These are phyloP conservation scores for Vesta saturnalis DNA, from an alignment of 2,888 invertebrate genomes.

Conservation along the genomic window DNA sequence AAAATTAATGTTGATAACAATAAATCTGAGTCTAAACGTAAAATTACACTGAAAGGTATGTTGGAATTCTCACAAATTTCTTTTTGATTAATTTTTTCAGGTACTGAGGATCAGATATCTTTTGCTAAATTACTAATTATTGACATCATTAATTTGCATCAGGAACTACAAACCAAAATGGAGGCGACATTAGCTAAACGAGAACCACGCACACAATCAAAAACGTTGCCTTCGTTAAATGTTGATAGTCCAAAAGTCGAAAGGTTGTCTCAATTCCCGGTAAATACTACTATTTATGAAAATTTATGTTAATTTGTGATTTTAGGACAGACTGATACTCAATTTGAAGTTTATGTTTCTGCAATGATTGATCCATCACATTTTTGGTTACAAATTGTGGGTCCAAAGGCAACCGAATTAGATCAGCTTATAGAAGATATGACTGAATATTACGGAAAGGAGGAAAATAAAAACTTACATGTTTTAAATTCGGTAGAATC, in stretches of 20 bases:
- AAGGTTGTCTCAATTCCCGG: conserved; percentile 54
- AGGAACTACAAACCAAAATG: conserved; percentile 59
- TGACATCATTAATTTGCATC: conserved; percentile 71
- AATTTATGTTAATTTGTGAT: conserved; percentile 9
- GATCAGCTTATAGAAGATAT: conserved; percentile 83
- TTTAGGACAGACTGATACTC: conserved; percentile 64
- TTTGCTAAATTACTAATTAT: conserved; percentile 77
- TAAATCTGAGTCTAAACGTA: conserved; percentile 43
- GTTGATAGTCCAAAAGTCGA: conserved; percentile 54
- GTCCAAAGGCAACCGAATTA: conserved; percentile 75
- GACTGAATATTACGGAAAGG: conserved; percentile 80
- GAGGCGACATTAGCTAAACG: conserved; percentile 64
- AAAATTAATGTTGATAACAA: conserved; percentile 69
- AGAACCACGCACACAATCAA: conserved; percentile 63
- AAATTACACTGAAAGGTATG: conserved; percentile 55
- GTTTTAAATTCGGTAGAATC: conserved; percentile 64
- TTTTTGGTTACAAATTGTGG: conserved; percentile 90
- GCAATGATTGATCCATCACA: conserved; percentile 80
- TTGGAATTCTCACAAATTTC: not conserved
- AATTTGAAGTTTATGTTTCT: conserved; percentile 87
- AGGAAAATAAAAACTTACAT: conserved; percentile 72
- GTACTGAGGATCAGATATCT: conserved; percentile 79
- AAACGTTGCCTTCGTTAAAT: conserved; percentile 40
- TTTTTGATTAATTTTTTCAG: conserved; percentile 56
- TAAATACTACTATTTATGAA: conserved; percentile 24